phyloP scores from a whole-genome alignment of 2,113 vertebrate species.

The Archilochus colubris region DNA sequence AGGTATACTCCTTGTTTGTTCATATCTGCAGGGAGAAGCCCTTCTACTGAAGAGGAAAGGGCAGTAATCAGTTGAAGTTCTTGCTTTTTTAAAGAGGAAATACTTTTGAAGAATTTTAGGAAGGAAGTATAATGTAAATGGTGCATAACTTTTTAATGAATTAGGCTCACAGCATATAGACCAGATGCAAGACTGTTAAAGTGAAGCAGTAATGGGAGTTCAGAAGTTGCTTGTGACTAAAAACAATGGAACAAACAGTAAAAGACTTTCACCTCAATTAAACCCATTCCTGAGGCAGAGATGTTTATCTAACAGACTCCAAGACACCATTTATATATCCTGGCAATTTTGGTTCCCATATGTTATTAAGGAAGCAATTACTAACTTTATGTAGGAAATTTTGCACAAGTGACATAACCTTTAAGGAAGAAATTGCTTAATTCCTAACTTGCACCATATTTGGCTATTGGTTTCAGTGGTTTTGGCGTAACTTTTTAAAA shows the following conservation, averaged over 20 bases:
- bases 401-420: constrained; percentile 65
- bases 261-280: constrained; percentile 72
- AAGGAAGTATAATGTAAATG: constrained; percentile 26
- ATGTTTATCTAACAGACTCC: constrained; percentile 76
- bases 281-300: constrained; percentile 66
- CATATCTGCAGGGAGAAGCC: background rate
- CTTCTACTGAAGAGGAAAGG: background rate
- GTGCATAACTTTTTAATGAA: constrained; percentile 58
- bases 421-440: constrained; percentile 59
- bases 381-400: constrained; percentile 72
- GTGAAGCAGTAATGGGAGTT: constrained; percentile 32
- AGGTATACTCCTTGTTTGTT: background rate
- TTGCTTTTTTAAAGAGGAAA: background rate
- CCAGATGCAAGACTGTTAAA: constrained; percentile 64
- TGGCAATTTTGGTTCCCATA: constrained; percentile 62
- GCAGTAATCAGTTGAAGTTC: background rate
- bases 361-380: constrained; percentile 74
- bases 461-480: constrained; percentile 44
- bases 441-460: constrained; percentile 31
- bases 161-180: constrained; percentile 45
- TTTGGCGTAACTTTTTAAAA: constrained; percentile 52
- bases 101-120: constrained; percentile 38
- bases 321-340: constrained; percentile 67
- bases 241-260: constrained; percentile 70
- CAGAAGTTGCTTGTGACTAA: constrained; percentile 61